Base-by-base conservation (phyloP, 2,888 invertebrate species). In the Chloroclystis v-ata region DNA sequence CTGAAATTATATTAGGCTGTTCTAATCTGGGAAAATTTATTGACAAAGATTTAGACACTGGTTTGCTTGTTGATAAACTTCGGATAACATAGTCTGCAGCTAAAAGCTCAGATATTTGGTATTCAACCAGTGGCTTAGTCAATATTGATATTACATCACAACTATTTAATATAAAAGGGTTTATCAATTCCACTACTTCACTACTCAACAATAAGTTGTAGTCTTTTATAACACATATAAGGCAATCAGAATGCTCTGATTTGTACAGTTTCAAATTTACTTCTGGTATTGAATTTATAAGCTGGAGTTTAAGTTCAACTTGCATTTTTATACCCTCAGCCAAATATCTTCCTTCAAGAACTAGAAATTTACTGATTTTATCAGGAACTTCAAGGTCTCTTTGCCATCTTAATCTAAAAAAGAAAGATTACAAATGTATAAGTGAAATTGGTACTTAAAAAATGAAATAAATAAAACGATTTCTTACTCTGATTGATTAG, bases 1-100 rank as follows among this genome's bases (percentile, higher is more conserved):
- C 89, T 48, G 82, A 78, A 52, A 89, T 67, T 29, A 89, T 82
- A 63, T 89, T 89, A 14, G 89, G 89, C 59, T 85, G 87, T 58
- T 89, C 88, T 43, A 89, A 62, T 56, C 66, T 76, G n/a, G 71
- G 65, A 57, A 71, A 78, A 16, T 59, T 53, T 9, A 67, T 56
- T 26, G 62, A 58, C 11, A 60, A 39, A 8, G 37, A 46, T 29
- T 60, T 65, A 28, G 50, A 26, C 11, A 48, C 43, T 16, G 53
- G 53, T 51, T 61, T 61, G 35, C 61, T 63, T 43, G 85, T 73
- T 35, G 55, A 65, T 28, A 81, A 59, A 52, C 66, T 69, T 61
- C 79, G 66, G 4, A 85, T 65, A n/a, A 82, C 49, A 59, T 71
- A 78, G 8, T 74, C 66, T 42, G 69, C 54, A 37, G 52, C 53